Percentiles rank a stretch among this genome's conserved stretches.
Conservation (phyloP, 2,797 vertebrate species). For the Parauchenoglanis ngamensis region DNA sequence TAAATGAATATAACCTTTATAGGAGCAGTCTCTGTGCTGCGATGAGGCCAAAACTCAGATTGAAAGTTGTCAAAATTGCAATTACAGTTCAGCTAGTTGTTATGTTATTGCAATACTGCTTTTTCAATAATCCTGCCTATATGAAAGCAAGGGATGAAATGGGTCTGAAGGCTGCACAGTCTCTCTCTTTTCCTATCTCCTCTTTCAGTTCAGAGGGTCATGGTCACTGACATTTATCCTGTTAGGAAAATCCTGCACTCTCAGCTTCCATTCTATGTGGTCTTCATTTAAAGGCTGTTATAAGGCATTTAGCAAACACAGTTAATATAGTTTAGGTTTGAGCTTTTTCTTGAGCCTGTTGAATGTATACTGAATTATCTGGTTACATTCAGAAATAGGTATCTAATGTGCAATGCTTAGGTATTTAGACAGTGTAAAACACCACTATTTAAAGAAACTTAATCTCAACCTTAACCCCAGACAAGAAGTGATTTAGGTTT, state of each 20-base stretch:
- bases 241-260: conserved; percentile 19
- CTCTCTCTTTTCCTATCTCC: conserved; percentile 6
- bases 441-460: not conserved
- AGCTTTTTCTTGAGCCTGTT: conserved; percentile 25
- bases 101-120: not conserved
- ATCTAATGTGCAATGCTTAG: not conserved
- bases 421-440: not conserved
- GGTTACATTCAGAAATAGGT: not conserved
- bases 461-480: not conserved
- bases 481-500: not conserved
- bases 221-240: conserved; percentile 23
- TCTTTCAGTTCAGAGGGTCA: conserved; percentile 7
- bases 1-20: not conserved
- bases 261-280: not conserved
- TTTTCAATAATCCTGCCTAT: not conserved
- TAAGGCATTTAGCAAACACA: conserved; percentile 27
- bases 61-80: not conserved
- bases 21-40: not conserved
- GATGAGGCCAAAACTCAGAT: not conserved
- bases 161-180: not conserved
- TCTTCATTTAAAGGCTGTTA: not conserved
- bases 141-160: not conserved
- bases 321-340: conserved; percentile 20
- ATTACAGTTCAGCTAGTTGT: not conserved
- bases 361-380: not conserved